phyloP scores from a whole-genome alignment of 1,140 invertebrate genomes.

The Dolichoris vasculosae region DNA sequence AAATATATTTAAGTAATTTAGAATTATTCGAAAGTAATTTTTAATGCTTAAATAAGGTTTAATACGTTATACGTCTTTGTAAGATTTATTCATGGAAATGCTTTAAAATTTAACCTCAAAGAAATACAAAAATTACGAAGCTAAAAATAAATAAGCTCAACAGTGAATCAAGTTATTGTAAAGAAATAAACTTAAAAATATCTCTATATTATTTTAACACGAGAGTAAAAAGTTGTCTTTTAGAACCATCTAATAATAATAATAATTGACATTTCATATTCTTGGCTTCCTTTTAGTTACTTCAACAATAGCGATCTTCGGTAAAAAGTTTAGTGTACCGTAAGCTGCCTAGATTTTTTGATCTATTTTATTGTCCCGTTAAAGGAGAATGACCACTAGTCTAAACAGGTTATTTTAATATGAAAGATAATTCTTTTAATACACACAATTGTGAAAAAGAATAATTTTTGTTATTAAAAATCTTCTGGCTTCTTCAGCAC shows the following conservation, averaged over 20 bases:
- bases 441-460: background rate
- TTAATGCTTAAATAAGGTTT: no score
- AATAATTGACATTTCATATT: background rate
- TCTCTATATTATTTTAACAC: background rate
- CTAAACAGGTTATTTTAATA: slow-evolving; percentile 5
- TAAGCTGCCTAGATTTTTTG: slow-evolving; percentile 28
- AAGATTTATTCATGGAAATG: no score
- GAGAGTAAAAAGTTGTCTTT: background rate
- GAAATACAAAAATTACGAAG: no score
- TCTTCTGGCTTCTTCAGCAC: background rate
- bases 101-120: no score
- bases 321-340: slow-evolving; percentile 21
- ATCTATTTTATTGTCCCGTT: slow-evolving; percentile 18
- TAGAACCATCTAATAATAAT: background rate
- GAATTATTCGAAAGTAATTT: no score
- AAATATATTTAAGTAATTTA: no score
- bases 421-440: background rate
- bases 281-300: background rate
- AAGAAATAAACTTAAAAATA: background rate
- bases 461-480: background rate
- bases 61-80: no score
- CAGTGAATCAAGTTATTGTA: no score
- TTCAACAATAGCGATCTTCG: background rate
- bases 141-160: no score
- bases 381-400: slow-evolving; percentile 27